Evolutionary conservation across 2,113 vertebrate genomes (phyloP), one percentile per base, ranked within the genome.

Genomic region (Arothron firmamentum): DNA sequence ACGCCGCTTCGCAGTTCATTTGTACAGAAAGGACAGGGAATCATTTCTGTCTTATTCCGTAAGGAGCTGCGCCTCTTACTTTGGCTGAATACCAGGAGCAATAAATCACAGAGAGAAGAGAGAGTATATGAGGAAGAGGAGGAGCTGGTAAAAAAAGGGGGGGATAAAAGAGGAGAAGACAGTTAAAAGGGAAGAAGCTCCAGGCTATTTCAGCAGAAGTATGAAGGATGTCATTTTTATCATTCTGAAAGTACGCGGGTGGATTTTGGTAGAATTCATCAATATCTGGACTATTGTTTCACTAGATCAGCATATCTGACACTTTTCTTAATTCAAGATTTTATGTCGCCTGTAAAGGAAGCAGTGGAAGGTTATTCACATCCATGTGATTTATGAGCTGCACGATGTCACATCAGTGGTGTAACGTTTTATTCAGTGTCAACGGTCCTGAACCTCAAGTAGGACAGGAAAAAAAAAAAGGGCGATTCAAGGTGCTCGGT

Each of bases 21-120:
- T 38, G 34, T 38, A 52, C 41, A 55, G 61, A 23, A 51, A 67
- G 21, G 59, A 68, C 18, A 0, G 52, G 50, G 70, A 74, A 47
- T 65, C 64, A 65, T 82, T 76, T 61, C 54, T 69, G 59, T 72
- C 59, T 64, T 60, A 66, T 71, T 75, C 64, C 81, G 64, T 72
- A 53, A 70, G 25, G 31, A 61, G 60, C 50, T 5, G 34, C 53
- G 74, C 68, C 57, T 63, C 64, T 61, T 23, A 59, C 79, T 77
- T 62, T 50, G 52, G 74, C 77, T 65, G 73, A 82, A 78, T 78
- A 59, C 65, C 19, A 45, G 60, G 59, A 59, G 25, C 67, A 72
- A 66, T 80, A 75, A 72, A 82, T 82, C 74, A 78, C 49, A 46
- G 58, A 60, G 51, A 77, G 70, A 21, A 42, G 70, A 48, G 58